These are phyloP conservation scores for Ophiothrix spiculata DNA, from an alignment of 35 echinoderm and acorn worm species.

Conservation along the genomic window DNA sequence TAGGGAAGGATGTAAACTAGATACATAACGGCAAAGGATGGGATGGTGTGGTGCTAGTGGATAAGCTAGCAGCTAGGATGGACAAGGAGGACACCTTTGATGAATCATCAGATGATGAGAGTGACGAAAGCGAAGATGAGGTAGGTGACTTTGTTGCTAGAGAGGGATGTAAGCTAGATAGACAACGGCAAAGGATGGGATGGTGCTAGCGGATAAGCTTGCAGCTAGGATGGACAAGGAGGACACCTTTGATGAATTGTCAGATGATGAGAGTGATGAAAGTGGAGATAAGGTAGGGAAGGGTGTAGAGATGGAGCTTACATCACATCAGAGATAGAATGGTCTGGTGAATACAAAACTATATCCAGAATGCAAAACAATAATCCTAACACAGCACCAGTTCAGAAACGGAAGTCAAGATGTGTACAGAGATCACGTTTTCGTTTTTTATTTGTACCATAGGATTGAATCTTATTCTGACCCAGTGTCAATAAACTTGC, in stretches of 20 bases:
- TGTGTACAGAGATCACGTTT: no score
- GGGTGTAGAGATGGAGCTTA: no score
- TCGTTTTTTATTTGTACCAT: no score
- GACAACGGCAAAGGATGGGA: slow-evolving; percentile 44
- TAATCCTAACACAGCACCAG: no score
- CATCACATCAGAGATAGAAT: no score
- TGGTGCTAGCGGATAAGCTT: slow-evolving; percentile 4
- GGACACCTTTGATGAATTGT: not conserved
- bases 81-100: not conserved
- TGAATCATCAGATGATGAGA: not conserved
- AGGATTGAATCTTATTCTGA: no score
- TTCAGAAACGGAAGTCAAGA: no score
- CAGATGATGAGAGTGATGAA: not conserved
- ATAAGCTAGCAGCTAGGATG: not conserved
- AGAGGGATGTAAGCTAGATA: slow-evolving; percentile 58
- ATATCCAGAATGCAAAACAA: no score
- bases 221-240: not conserved
- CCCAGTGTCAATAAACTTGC: no score
- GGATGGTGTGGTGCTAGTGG: not conserved
- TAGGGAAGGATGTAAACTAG: no score
- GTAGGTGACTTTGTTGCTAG: no score
- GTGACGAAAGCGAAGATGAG: not conserved
- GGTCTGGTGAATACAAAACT: no score
- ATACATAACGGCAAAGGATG: slow-evolving; percentile 48
- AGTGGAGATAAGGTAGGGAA: not conserved